These are phyloP conservation scores for Protaetia brevitarsis DNA, from an alignment of 1,140 invertebrate genomes.

Conservation along the genomic window DNA sequence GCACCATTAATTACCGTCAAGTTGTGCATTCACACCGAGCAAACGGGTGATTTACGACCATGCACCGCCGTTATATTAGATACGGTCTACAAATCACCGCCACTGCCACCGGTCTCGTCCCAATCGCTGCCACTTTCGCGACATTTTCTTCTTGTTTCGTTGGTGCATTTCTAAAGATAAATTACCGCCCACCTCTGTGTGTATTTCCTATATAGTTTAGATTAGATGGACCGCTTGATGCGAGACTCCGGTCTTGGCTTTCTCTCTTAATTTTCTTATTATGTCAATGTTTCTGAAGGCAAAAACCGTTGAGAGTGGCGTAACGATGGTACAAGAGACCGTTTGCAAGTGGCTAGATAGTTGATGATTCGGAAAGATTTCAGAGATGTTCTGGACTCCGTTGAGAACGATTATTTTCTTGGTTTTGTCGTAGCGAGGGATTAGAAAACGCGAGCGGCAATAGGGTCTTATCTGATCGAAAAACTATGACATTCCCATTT, in stretches of 20 bases:
- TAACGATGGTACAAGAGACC: too few species aligned
- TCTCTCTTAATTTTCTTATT: background rate
- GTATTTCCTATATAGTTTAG: background rate
- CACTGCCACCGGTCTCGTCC: background rate
- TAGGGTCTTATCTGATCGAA: too few species aligned
- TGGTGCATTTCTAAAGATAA: background rate
- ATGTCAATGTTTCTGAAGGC: background rate
- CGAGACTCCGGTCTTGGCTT: background rate
- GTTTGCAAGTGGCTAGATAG: too few species aligned
- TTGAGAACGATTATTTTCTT: too few species aligned
- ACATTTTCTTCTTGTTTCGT: slow-evolving; percentile 1
- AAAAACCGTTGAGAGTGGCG: too few species aligned
- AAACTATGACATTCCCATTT: too few species aligned
- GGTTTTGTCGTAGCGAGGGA: too few species aligned
- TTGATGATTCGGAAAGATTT: too few species aligned
- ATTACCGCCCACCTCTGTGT: background rate
- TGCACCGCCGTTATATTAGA: slow-evolving; percentile 13
- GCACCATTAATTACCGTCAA: slow-evolving; percentile 12
- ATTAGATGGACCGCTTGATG: background rate
- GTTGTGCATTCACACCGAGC: slow-evolving; percentile 15
- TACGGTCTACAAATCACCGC: slow-evolving; percentile 12
- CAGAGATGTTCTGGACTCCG: too few species aligned
- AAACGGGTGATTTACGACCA: slow-evolving; percentile 12
- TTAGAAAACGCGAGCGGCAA: too few species aligned
- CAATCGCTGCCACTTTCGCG: background rate